Percentiles rank a stretch among this genome's conserved stretches.
These are phyloP conservation scores for Corythucha ciliata DNA, from an alignment of 2,888 invertebrate genomes.

Conservation along the genomic window DNA sequence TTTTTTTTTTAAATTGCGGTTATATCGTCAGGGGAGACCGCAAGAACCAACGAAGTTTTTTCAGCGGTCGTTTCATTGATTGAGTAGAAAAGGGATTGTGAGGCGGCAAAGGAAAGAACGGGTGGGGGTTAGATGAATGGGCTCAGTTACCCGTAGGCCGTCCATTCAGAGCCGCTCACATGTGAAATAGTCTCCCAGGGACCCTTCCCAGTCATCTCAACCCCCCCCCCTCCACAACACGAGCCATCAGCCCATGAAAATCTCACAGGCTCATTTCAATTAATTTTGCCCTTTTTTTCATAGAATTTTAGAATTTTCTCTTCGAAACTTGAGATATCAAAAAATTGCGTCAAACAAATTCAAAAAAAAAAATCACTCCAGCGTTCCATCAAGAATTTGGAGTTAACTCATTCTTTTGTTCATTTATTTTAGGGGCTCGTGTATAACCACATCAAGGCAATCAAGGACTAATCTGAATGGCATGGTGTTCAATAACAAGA, in stretches of 20 bases:
- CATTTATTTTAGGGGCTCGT: too few species aligned
- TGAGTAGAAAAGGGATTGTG: slow-evolving; percentile 20
- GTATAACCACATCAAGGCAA: too few species aligned
- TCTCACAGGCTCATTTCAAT: slow-evolving; percentile 3
- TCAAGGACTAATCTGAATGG: too few species aligned
- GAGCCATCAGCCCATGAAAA: neutral
- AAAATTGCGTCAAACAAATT: too few species aligned
- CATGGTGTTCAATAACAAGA: too few species aligned
- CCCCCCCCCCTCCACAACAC: slow-evolving; percentile 3
- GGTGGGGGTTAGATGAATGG: slow-evolving; percentile 26
- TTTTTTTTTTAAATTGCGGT: slow-evolving; percentile 5
- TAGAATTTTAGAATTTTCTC: too few species aligned
- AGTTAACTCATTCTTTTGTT: too few species aligned
- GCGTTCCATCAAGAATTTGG: too few species aligned
- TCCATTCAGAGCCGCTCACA: slow-evolving; percentile 31
- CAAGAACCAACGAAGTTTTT: slow-evolving; percentile 26
- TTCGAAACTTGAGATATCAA: too few species aligned
- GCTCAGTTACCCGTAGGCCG: slow-evolving; percentile 29
- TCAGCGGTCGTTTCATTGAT: slow-evolving; percentile 30
- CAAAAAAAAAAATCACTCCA: too few species aligned
- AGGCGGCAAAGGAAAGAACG: too few species aligned
- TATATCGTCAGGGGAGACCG: slow-evolving; percentile 9
- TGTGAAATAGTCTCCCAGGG: slow-evolving; percentile 30
- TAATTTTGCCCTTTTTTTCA: too few species aligned
- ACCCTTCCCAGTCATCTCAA: slow-evolving; percentile 8